These are phyloP conservation scores for Agrenia bidenticulata DNA, from an alignment of 2,888 invertebrate species.

Conservation along the genomic window DNA sequence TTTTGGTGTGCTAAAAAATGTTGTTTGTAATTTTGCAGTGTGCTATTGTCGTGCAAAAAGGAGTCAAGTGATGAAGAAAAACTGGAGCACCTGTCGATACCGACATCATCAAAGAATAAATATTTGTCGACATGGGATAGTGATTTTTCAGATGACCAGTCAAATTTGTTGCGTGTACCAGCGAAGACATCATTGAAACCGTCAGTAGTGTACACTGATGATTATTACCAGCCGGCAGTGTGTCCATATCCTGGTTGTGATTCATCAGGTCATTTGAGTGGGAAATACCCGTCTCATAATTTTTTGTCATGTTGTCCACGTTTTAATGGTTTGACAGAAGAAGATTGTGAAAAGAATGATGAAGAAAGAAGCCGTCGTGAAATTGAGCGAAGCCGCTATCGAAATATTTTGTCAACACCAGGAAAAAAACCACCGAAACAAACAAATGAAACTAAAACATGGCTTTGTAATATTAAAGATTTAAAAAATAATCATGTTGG, in stretches of 20 bases:
- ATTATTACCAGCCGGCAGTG: slow-evolving; percentile 64
- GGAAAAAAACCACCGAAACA: slow-evolving; percentile 41
- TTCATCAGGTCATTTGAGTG: slow-evolving; percentile 83
- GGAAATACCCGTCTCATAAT: slow-evolving; percentile 77
- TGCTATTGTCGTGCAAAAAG: too few relatives aligned
- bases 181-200: slow-evolving; percentile 42
- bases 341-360: slow-evolving; percentile 65
- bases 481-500: slow-evolving; percentile 47
- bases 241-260: slow-evolving; percentile 86
- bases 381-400: slow-evolving; percentile 8
- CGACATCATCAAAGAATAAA: too few relatives aligned
- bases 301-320: slow-evolving; percentile 87
- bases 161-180: slow-evolving; percentile 39
- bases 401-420: slow-evolving; percentile 21
- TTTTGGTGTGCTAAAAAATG: too few relatives aligned
- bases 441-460: slow-evolving; percentile 44
- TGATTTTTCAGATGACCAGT: slow-evolving; percentile 43
- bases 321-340: slow-evolving; percentile 81
- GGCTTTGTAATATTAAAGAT: slow-evolving; percentile 47
- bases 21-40: too few relatives aligned
- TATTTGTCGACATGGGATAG: slow-evolving; percentile 36
- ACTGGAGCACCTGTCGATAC: too few relatives aligned
- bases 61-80: too few relatives aligned
- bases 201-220: slow-evolving; percentile 42
- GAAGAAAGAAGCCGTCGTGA: slow-evolving; percentile 45